Base-by-base conservation (phyloP, 2,113 vertebrate species). In the Hydrochoerus hydrochaeris region DNA sequence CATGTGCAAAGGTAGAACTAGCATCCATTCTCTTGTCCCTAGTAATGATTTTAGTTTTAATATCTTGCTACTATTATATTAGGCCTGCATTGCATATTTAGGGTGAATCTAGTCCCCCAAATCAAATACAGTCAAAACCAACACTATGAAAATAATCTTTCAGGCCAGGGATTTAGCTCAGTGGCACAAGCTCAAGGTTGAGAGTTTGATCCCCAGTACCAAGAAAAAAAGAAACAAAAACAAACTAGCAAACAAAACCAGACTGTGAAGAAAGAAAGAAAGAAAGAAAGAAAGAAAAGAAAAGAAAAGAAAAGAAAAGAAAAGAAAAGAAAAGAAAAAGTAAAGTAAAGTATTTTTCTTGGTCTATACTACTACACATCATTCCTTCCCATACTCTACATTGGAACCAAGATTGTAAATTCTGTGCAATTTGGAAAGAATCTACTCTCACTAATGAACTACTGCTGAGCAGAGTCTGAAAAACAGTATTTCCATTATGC, bases 101-200 rank as follows among this genome's bases (percentile, higher is more conserved):
- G 44, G 49, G 67, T 46, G 26, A 85, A 30, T 91, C 24, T 85
- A 88, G 57, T 7, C 49, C 16, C 2, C 5, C 24, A 32, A 49
- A 57, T 30, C 30, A 84, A 30, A 63, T 22, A 78, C n/a, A 87
- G 52, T 78, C 35, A 84, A 95, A 46, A 84, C 41, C 0, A 49
- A 97, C 87, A 90, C 8, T 58, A 30, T 94, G 77, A 96, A 81
- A 69, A 62, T 69, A 88, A 58, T 85, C 88, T 52, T 8, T 52
- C 49, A 52, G 49, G 49, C 49, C 49, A 10, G 49, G 49, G 49
- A 52, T 52, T 52, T 52, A 52, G 7, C 49, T 52, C 49, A 52
- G 6, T 52, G 49, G 49, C 9, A 52, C 49, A 52, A 52, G 49
- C 10, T 1, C 49, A 52, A 10, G 49, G 49, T 52, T 52, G 49